Evolutionary conservation across 2,888 invertebrate species (phyloP), one percentile per base, ranked within the genome.

Genomic region (Brachyptera putata): DNA sequence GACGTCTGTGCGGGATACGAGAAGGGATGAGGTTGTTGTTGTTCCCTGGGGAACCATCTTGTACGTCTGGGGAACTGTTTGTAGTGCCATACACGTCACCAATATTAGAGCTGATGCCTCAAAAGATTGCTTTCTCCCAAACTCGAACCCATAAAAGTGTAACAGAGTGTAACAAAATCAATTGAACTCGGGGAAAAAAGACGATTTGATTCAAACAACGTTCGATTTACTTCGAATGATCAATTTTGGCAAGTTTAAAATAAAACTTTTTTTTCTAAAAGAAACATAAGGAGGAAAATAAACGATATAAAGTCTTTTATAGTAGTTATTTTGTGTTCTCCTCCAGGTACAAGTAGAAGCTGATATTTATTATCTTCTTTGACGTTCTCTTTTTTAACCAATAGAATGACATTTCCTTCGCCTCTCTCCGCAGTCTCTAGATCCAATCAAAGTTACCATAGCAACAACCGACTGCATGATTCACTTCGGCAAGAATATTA

Each of bases 191-290:
- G 25, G 22, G 26, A 53, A 30, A 7, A n/a, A 25, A n/a, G 18
- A 4, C 30, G 3, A 36, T 53, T 36, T 36, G 53, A 9, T 3
- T 18, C 16, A 41, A 41, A 41, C 46, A n/a, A 36, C 48, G 37
- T 61, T 46, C 58, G 48, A 61, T 61, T 58, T 61, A 61, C 58
- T 61, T 58, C 55, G 56, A 58, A 58, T 56, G 61, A 58, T 56
- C 61, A 61, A 61, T 61, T 50, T 57, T 26, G 48, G 41, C 56
- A 61, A 61, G 61, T 61, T 61, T 57, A 57, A 57, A 57, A 50
- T 39, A 56, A n/a, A 61, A 61, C 34, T 53, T 53, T 36, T 2
- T n/a, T n/a, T 9, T 7, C 24, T 3, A 21, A 21, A 22, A 41
- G 16, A 41, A 41, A 41, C 7, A 41, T 41, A 41, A 16, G 16